Evolutionary conservation across 2,797 vertebrate species (phyloP), one percentile per base, ranked within the genome.

Genomic region (Geotrypetes seraphini): DNA sequence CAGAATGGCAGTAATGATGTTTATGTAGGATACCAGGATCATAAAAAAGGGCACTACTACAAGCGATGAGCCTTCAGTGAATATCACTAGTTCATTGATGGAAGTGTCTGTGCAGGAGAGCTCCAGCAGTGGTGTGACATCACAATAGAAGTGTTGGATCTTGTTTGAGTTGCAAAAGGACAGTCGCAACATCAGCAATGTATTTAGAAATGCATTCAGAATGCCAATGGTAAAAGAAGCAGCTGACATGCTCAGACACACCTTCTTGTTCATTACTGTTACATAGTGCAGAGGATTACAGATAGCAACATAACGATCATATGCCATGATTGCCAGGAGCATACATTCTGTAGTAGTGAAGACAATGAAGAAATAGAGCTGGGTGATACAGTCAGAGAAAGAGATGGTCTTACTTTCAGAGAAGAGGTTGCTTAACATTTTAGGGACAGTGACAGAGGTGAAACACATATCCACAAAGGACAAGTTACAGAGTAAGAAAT

Each of bases 311-410:
- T 22, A 61, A 22, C 31, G 25, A 25, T 67, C 61, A 36, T 59
- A 63, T 11, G 61, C 57, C 63, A 71, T 65, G 12, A 43, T 32
- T 7, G 59, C 56, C 37, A 71, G 26, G 12, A 68, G 23, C 17
- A 67, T 52, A 10, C 53, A 57, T 24, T 70, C 63, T 49, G 58
- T 48, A 34, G 45, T 57, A 20, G 57, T 60, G 12, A 71, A 42
- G 6, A 39, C 27, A 45, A 65, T 53, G 12, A 60, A 65, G 25
- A 61, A 37, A 31, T 67, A 61, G 3, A 67, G 13, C 20, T 70
- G 67, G 8, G 10, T 28, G 19, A 70, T 53, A 22, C 54, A 63
- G 10, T 27, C 8, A 15, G 39, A 21, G 18, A 57, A 63, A 10
- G 59, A 48, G 25, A 67, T 51, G 4, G 26, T 16, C 34, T n/a